Conservation (phyloP, 2,888 invertebrate genomes). For the Parelbella ahira region DNA sequence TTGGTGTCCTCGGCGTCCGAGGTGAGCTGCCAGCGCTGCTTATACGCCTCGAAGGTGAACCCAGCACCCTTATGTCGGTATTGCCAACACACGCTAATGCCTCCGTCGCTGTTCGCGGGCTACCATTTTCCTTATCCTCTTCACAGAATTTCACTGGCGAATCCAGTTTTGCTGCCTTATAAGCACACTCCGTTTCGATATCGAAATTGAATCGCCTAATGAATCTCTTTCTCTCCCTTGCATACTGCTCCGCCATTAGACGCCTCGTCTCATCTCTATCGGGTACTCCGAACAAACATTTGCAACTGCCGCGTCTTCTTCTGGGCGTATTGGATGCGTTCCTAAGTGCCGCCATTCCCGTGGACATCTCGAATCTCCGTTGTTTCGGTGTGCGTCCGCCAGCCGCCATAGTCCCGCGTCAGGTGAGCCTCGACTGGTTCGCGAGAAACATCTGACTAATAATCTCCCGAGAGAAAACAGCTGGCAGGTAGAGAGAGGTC, state of each 20-base stretch:
- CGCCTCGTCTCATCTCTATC: conserved; percentile 80
- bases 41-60: conserved; percentile 63
- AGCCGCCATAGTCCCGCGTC: conserved; percentile 66
- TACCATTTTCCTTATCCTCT: conserved; percentile 62
- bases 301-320: conserved; percentile 70
- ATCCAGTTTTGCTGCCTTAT: conserved; percentile 60
- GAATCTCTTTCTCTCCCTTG: conserved; percentile 79
- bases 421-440: conserved; percentile 73
- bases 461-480: conserved; percentile 78
- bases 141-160: conserved; percentile 70
- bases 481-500: conserved; percentile 64
- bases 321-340: conserved; percentile 56
- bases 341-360: conserved; percentile 61
- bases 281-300: conserved; percentile 82
- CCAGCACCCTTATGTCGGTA: conserved; percentile 62
- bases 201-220: conserved; percentile 82
- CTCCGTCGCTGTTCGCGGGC: conserved; percentile 61
- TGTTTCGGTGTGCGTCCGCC: conserved; percentile 75
- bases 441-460: conserved; percentile 78
- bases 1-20: conserved; percentile 49
- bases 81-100: conserved; percentile 66
- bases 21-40: conserved; percentile 51
- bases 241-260: conserved; percentile 80
- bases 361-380: conserved; percentile 62
- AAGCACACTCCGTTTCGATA: conserved; percentile 67